Base-by-base conservation (phyloP, 2,888 invertebrate genomes). In the Polymixis lichenea region DNA sequence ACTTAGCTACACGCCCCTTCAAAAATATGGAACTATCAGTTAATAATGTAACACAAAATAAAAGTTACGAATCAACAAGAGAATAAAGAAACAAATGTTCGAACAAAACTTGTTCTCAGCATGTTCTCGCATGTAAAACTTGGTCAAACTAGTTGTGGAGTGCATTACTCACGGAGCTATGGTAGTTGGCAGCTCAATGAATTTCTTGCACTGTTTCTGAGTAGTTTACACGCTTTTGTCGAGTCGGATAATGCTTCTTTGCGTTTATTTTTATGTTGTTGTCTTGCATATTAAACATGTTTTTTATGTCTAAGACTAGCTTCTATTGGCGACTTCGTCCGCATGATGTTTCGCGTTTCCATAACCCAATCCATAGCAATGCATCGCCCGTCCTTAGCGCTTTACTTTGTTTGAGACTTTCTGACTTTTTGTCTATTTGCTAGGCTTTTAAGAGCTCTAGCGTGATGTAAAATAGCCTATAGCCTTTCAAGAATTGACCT, bases 161-260 rank as follows among this genome's bases (percentile, higher is more conserved):
- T 78, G 77, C 78, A 83, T 86, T 75, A 83, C 76, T 85, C 68
- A 76, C 64, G 38, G 53, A 46, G 70, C 68, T 62, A 65, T 72
- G 78, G 78, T 60, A 84, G 61, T 61, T 78, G 84, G 75, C 85
- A 84, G 82, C 55, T 75, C 84, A 72, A 82, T 84, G 85, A 78
- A 85, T 84, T 78, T 82, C 85, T 82, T 65, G 64, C 68, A 49
- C 64, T 73, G 60, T 82, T 78, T 61, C 60, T 72, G 60, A 75
- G 65, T 78, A 65, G 75, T 85, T 75, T 62, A 69, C 82, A 72
- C 19, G 68, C 70, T 85, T 84, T 82, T 85, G 75, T 78, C 73
- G 58, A 25, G 62, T 38, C 19, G 17, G 15, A 28, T 77, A 77
- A 81, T 67, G 19, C 51, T 61, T 55, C 17, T 69, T 66, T 71